These are phyloP conservation scores for Dynastes grantii DNA, from an alignment of 2,888 invertebrate genomes.

Conservation along the genomic window DNA sequence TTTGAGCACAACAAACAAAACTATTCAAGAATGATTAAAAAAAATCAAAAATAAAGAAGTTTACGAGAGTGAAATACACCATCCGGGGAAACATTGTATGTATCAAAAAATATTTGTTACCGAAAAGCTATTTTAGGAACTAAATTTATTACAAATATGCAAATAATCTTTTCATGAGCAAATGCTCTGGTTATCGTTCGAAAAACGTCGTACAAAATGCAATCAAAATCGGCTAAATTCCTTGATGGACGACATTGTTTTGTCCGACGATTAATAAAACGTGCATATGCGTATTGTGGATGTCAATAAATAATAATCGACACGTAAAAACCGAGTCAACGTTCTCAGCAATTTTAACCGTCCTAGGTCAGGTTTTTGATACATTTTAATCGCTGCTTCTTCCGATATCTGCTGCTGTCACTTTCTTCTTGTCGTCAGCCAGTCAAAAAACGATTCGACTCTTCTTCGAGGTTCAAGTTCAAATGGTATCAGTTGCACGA, in stretches of 20 bases:
- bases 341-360: constrained; percentile 42
- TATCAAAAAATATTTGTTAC: too few relatives aligned
- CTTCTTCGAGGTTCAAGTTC: constrained; percentile 39
- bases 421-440: constrained; percentile 27
- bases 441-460: constrained; percentile 45
- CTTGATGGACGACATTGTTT: too few relatives aligned
- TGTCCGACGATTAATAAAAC: too few relatives aligned
- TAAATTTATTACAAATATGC: neutral
- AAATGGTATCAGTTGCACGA: constrained; percentile 42
- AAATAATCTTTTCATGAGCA: neutral
- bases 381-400: constrained; percentile 33
- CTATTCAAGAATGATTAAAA: too few relatives aligned
- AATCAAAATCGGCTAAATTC: too few relatives aligned
- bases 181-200: too few relatives aligned
- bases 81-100: too few relatives aligned
- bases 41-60: too few relatives aligned
- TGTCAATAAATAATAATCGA: constrained; percentile 42
- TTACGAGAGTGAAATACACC: too few relatives aligned
- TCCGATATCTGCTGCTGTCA: neutral
- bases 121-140: neutral
- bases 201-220: too few relatives aligned
- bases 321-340: constrained; percentile 40
- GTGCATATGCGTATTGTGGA: neutral
- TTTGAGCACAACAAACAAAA: too few relatives aligned
- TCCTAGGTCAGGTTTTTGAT: constrained; percentile 46